phyloP scores from a whole-genome alignment of 2,888 invertebrate genomes.

The Marasmarcha lunaedactyla region DNA sequence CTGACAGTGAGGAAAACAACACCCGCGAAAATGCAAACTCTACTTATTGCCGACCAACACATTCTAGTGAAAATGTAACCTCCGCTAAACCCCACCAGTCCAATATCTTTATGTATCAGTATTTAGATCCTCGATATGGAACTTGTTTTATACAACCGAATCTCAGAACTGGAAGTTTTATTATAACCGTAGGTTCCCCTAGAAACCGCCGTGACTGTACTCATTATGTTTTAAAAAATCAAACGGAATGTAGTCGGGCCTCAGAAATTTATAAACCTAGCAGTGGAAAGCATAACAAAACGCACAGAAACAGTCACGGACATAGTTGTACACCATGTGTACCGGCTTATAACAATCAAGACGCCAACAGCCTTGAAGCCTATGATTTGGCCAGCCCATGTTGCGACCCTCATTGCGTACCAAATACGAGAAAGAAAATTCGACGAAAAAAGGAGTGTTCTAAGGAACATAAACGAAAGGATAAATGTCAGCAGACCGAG shows the following conservation, averaged over 20 bases:
- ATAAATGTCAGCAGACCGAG: conserved; percentile 67
- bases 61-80: conserved; percentile 85
- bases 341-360: conserved; percentile 73
- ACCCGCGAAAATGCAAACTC: conserved; percentile 63
- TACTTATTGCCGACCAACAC: conserved; percentile 79
- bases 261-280: conserved; percentile 37
- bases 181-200: conserved; percentile 78
- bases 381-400: conserved; percentile 89
- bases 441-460: conserved; percentile 70
- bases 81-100: conserved; percentile 50
- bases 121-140: conserved; percentile 78
- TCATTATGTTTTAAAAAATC: conserved; percentile 74
- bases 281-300: conserved; percentile 42
- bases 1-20: conserved; percentile 51
- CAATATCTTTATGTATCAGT: conserved; percentile 73
- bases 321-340: conserved; percentile 81
- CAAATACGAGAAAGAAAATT: conserved; percentile 66
- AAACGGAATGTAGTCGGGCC: conserved; percentile 41
- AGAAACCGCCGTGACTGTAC: conserved; percentile 76
- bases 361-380: conserved; percentile 84
- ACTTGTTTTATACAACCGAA: conserved; percentile 77
- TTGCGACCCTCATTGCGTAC: conserved; percentile 88
- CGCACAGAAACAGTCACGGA: conserved; percentile 46
- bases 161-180: conserved; percentile 75
- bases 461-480: conserved; percentile 74